Evolutionary conservation across 2,888 invertebrate genomes (phyloP).

Genomic region (Hipparchia sbordonii): DNA sequence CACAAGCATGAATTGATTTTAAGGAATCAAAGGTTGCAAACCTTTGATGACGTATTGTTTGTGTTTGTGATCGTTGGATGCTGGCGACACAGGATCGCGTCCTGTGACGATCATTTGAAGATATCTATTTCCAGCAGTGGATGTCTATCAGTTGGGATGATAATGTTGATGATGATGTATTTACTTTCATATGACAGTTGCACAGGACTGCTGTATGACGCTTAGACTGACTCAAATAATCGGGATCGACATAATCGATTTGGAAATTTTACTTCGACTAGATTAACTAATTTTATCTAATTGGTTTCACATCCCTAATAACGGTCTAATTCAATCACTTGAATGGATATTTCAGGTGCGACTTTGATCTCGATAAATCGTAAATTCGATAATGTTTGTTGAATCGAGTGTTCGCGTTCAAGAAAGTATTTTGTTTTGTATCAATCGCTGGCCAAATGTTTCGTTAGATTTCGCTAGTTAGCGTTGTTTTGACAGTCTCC

Average conservation of each 20-base stretch:
- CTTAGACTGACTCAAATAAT: not conserved
- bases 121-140: too few species aligned
- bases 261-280: not conserved
- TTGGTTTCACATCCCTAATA: conserved; percentile 10
- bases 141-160: too few species aligned
- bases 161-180: too few species aligned
- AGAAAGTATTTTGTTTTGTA: conserved; percentile 78
- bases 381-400: conserved; percentile 76
- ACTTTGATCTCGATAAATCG: conserved; percentile 72
- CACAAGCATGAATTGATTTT: too few species aligned
- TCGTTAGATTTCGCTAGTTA: conserved; percentile 72
- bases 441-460: conserved; percentile 76
- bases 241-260: not conserved
- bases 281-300: too few species aligned
- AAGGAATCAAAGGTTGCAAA: too few species aligned
- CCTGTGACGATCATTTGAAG: too few species aligned
- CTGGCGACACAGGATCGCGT: too few species aligned
- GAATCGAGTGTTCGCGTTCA: conserved; percentile 69
- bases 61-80: too few species aligned
- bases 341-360: conserved; percentile 25
- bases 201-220: too few species aligned
- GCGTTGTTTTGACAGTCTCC: conserved; percentile 79
- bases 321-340: conserved; percentile 3
- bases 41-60: too few species aligned
- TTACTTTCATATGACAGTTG: too few species aligned